A percentile compares a stretch with the other conserved stretches of the same genome.
Conservation (phyloP, 2,888 invertebrate species). For the Conistra vaccinii region DNA sequence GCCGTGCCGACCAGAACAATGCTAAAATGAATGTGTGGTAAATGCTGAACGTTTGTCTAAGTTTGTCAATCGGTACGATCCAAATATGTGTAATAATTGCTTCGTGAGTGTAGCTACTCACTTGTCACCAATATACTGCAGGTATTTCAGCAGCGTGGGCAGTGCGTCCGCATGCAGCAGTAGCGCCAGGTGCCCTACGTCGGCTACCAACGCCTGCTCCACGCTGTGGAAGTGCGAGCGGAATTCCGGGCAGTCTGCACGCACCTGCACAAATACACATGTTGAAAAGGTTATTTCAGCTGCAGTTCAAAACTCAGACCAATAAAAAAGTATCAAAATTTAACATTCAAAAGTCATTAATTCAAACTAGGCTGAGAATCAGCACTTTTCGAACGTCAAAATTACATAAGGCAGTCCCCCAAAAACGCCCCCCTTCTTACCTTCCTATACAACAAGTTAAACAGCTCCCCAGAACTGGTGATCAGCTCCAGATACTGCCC, state of each 20-base stretch:
- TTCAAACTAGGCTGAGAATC: too few species aligned
- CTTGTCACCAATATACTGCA: constrained; percentile 92
- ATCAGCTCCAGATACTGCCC: constrained; percentile 95
- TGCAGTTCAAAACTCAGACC: too few species aligned
- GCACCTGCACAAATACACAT: constrained; percentile 89
- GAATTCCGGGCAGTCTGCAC: constrained; percentile 95
- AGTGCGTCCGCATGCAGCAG: constrained; percentile 94
- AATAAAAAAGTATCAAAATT: too few species aligned
- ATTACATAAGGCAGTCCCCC: too few species aligned
- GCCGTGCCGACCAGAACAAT: too few species aligned
- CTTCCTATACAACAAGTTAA: constrained; percentile 94
- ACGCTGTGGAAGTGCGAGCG: constrained; percentile 95
- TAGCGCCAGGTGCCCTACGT: constrained; percentile 90
- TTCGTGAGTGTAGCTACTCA: constrained; percentile 76
- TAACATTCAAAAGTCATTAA: too few species aligned
- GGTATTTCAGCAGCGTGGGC: constrained; percentile 93
- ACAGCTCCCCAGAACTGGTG: constrained; percentile 92
- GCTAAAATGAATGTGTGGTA: too few species aligned
- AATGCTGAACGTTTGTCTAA: too few species aligned
- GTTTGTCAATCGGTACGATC: too few species aligned
- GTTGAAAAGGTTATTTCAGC: background rate
- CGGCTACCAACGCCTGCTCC: constrained; percentile 94
- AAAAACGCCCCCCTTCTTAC: too few species aligned
- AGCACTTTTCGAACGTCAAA: too few species aligned
- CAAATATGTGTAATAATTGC: too few species aligned